Base-by-base conservation (phyloP, 1,140 invertebrate species). In the Gonioctena quinquepunctata region DNA sequence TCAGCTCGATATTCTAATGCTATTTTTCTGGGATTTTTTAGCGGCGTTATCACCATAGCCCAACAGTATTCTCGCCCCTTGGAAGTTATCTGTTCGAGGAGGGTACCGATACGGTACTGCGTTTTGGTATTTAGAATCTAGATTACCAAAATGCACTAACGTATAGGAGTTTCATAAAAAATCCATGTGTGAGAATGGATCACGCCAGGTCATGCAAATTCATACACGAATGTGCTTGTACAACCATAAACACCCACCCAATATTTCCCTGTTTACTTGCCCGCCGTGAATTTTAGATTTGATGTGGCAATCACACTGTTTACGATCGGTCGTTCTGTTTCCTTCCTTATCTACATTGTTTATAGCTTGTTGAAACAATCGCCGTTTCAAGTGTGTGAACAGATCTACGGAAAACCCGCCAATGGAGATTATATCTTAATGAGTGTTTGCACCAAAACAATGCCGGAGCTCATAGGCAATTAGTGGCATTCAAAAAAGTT, bases 371-470 rank as follows among this genome's bases (percentile, higher is more conserved):
- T 42, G 11, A 3, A 42, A 42, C 11, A 42, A 13, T 2, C 33
- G 11, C 33, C 33, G 16, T 0, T 0, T 13, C 11, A 42, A 42
- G 33, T 42, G 33, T 42, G 33, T 42, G 16, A 42, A 42, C n/a
- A 42, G 13, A 42, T 13, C 7, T 42, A 4, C 11, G 33, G 33
- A 42, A 42, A 11, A n/a, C 33, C 33, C 33, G 33, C 16, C 33
- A 13, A 4, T 4, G 16, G n/a, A 42, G 33, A 42, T 42, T 42
- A 42, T n/a, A 56, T 56, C 52, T 56, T 19, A 56, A 21, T 56
- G 52, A 42, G 2, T 56, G 22, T 19, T 56, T 56, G 52, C 52
- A 21, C 52, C 52, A 56, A 56, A 56, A 56, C 52, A 56, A 56
- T 56, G 52, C 11, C 16, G 8, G 21, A n/a, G 52, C 21, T 56